phyloP scores from a whole-genome alignment of 2,888 invertebrate species.

The Erebia epiphron region DNA sequence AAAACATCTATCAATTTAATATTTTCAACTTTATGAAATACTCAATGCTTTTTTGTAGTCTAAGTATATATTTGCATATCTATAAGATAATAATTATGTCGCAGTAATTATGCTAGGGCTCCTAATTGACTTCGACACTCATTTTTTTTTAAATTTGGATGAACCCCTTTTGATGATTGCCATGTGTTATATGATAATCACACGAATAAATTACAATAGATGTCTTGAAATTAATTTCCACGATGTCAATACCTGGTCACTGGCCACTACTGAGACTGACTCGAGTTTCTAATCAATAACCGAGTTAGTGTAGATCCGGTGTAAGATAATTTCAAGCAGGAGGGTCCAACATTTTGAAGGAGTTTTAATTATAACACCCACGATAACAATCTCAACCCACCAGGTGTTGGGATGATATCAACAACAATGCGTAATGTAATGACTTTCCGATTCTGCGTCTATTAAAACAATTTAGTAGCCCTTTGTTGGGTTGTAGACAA shows the following conservation, averaged over 20 bases:
- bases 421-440: constrained; percentile 71
- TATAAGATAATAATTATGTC: too few relatives aligned
- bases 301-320: constrained; percentile 9
- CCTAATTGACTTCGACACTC: too few relatives aligned
- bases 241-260: neutral
- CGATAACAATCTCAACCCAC: constrained; percentile 69
- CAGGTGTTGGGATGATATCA: constrained; percentile 69
- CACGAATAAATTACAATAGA: too few relatives aligned
- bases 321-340: constrained; percentile 18
- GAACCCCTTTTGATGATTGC: too few relatives aligned
- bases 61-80: too few relatives aligned
- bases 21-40: too few relatives aligned
- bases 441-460: constrained; percentile 69
- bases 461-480: constrained; percentile 80
- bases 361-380: constrained; percentile 62
- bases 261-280: neutral
- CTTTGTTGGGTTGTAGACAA: constrained; percentile 70
- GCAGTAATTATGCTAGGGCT: too few relatives aligned
- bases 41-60: too few relatives aligned
- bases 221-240: neutral
- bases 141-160: too few relatives aligned
- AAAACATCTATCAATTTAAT: too few relatives aligned
- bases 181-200: too few relatives aligned
- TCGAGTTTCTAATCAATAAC: constrained; percentile 1
- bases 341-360: constrained; percentile 30